Base-by-base conservation (phyloP, 2,113 vertebrate genomes). In the Arizona elegans region DNA sequence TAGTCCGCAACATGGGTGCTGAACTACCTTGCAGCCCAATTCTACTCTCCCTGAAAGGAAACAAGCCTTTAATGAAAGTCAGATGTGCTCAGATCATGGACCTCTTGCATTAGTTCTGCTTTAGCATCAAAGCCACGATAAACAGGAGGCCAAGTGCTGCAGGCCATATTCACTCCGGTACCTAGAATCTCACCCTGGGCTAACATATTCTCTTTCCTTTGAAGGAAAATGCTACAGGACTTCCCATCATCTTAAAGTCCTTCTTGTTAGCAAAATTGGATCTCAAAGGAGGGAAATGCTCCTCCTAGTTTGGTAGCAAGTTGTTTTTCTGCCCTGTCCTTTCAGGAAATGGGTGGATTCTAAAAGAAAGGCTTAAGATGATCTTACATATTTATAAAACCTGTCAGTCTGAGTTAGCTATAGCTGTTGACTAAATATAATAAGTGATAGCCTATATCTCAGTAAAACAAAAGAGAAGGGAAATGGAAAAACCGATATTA, bases 61-160 rank as follows among this genome's bases (percentile, higher is more conserved):
- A 96, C 91, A 52, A 94, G 93, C 55, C 93, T 65, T 95, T 97
- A 97, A 97, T 96, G 95, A 96, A 91, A 97, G 62, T 96, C 97
- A 98, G 97, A 96, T 98, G 97, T 87, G 91, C 87, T 81, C 24
- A 29, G 92, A 96, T 94, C 94, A 93, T 47, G 91, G 93, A 94
- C 92, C 87, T 92, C 93, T 95, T 96, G 75, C 96, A 97, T 97
- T 96, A 95, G 97, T 97, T 98, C 97, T 98, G 96, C 96, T 95
- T 96, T 95, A 95, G 94, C 96, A 96, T 97, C 96, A 97, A 98
- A 97, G 96, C 91, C 94, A 96, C 54, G 94, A 93, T 86, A 91
- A 95, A 96, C 94, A 26, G 95, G 92, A 95, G 96, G 96, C 96
- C 97, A 97, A 95, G 97, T 96, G 96, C 96, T 93, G 91, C 96